A percentile compares a stretch with the other conserved stretches of the same genome.
These are phyloP conservation scores for Plecotus auritus DNA, from an alignment of 2,113 vertebrate species.

Conservation along the genomic window DNA sequence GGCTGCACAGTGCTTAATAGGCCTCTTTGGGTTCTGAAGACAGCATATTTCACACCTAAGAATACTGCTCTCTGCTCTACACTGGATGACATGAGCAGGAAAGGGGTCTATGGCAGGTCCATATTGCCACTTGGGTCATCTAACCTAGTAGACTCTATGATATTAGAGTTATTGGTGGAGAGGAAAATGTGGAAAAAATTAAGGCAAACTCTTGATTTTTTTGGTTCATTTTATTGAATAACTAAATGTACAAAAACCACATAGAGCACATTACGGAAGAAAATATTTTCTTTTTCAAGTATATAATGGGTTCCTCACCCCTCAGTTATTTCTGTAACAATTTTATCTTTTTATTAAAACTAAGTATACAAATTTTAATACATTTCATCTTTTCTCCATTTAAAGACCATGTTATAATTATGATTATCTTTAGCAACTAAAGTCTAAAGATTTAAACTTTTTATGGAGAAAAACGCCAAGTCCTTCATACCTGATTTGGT, in stretches of 20 bases:
- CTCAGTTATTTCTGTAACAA: conserved; percentile 50
- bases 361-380: conserved; percentile 19
- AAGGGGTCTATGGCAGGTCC: background rate
- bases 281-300: conserved; percentile 58
- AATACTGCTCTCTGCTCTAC: background rate
- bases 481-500: background rate
- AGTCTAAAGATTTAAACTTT: background rate
- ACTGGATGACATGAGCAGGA: background rate
- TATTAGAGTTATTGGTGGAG: background rate
- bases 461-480: background rate
- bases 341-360: conserved; percentile 36
- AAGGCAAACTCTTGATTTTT: conserved; percentile 13
- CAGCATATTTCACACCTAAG: background rate
- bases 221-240: background rate
- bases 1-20: background rate
- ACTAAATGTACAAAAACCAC: conserved; percentile 8
- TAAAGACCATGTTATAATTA: conserved; percentile 10
- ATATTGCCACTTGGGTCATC: background rate
- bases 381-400: conserved; percentile 25
- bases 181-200: background rate
- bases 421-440: conserved; percentile 17
- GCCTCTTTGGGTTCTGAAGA: background rate
- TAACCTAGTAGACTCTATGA: background rate
- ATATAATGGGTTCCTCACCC: conserved; percentile 15
- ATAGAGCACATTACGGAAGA: background rate